Conservation (phyloP, 1,140 invertebrate species). For the Drosophila paulistorum region DNA sequence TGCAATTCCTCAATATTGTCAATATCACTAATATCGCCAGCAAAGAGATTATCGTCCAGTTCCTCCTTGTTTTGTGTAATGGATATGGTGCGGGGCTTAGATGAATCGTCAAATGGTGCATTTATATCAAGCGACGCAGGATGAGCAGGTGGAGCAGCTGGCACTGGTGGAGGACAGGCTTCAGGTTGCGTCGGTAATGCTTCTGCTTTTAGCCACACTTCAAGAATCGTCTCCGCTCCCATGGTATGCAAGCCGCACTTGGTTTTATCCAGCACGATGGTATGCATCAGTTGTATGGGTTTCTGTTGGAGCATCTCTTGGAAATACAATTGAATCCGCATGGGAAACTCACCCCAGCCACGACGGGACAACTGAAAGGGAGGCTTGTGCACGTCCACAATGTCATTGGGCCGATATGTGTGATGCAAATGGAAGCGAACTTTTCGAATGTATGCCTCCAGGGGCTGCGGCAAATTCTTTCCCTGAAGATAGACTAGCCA, state of each 20-base stretch:
- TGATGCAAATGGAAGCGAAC: slow-evolving; percentile 93
- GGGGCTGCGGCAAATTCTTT: slow-evolving; percentile 84
- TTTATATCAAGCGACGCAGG: not conserved
- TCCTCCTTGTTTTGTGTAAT: slow-evolving; percentile 73
- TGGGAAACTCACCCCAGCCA: slow-evolving; percentile 96
- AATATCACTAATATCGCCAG: slow-evolving; percentile 31
- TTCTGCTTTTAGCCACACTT: slow-evolving; percentile 87
- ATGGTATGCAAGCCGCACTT: slow-evolving; percentile 93
- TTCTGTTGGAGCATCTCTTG: slow-evolving; percentile 88
- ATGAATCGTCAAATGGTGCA: not conserved
- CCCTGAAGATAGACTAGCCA: slow-evolving; percentile 93
- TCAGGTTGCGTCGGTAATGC: no score
- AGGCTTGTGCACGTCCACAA: slow-evolving; percentile 90
- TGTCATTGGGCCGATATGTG: slow-evolving; percentile 94
- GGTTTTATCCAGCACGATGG: slow-evolving; percentile 92
- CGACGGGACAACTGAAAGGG: slow-evolving; percentile 93
- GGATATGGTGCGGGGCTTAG: slow-evolving; percentile 59
- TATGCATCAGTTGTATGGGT: slow-evolving; percentile 91
- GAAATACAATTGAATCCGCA: slow-evolving; percentile 92
- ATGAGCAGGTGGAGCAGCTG: not conserved
- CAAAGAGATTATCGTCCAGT: slow-evolving; percentile 77
- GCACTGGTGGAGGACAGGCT: not conserved
- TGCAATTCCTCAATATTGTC: slow-evolving; percentile 75
- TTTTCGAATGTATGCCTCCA: slow-evolving; percentile 88
- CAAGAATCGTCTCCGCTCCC: slow-evolving; percentile 90